Evolutionary conservation across 2,113 vertebrate species (phyloP).

Genomic region (Epinephelus moara): DNA sequence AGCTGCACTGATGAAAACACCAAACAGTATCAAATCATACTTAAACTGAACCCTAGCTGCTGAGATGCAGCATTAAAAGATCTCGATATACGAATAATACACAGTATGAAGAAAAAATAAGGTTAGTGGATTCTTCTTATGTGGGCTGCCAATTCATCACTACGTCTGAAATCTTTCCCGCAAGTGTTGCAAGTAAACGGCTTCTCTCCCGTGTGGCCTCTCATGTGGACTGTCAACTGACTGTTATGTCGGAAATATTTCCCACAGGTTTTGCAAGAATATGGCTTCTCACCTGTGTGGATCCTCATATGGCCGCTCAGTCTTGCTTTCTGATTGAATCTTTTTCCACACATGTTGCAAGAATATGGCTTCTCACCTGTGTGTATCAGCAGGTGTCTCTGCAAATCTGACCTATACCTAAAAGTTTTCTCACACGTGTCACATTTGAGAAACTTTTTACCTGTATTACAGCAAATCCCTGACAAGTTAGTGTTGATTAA

Average conservation of each 20-base stretch:
- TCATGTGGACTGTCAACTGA: neutral
- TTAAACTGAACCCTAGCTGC: no score
- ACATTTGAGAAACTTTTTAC: constrained; percentile 4
- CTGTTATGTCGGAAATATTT: neutral
- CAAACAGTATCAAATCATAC: no score
- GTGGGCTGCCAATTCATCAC: no score
- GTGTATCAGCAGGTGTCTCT: neutral
- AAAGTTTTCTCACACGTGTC: constrained; percentile 10
- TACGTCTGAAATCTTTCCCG: no score
- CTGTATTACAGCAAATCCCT: neutral
- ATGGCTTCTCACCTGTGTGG: neutral
- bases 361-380: constrained; percentile 30
- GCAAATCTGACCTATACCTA: neutral
- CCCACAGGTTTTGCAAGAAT: neutral
- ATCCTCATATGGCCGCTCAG: neutral
- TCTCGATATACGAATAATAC: no score
- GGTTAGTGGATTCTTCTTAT: no score
- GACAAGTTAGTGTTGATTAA: neutral
- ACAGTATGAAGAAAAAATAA: no score
- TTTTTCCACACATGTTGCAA: constrained; percentile 16
- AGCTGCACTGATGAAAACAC: no score
- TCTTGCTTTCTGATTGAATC: neutral
- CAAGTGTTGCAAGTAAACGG: no score
- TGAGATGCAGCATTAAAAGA: no score
- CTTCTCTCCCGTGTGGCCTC: neutral